Percentiles rank a stretch among this genome's conserved stretches.
These are phyloP conservation scores for Dryobota labecula DNA, from an alignment of 2,888 invertebrate genomes.

Conservation along the genomic window DNA sequence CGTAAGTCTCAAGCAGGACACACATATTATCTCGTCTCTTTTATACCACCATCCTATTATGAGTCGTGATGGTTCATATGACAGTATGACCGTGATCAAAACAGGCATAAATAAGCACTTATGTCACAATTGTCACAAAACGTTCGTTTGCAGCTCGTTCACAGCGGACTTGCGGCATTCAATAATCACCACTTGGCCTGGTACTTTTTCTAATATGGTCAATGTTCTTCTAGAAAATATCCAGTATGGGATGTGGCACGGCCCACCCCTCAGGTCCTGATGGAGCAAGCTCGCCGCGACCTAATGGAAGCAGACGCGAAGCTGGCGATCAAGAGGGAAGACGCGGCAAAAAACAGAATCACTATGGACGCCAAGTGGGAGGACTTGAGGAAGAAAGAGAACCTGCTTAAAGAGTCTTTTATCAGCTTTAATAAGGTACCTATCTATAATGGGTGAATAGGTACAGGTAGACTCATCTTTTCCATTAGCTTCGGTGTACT, in stretches of 20 bases:
- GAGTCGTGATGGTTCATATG: not conserved
- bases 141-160: not conserved
- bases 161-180: no score
- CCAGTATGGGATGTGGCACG: slow-evolving; percentile 92
- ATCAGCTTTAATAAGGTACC: slow-evolving; percentile 90
- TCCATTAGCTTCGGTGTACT: not conserved
- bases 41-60: not conserved
- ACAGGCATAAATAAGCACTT: not conserved
- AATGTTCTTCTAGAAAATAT: slow-evolving; percentile 84
- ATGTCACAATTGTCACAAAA: not conserved
- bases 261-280: slow-evolving; percentile 88
- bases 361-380: slow-evolving; percentile 90
- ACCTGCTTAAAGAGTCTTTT: slow-evolving; percentile 90
- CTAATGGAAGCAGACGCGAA: slow-evolving; percentile 88
- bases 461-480: not conserved
- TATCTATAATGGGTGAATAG: not conserved
- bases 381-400: slow-evolving; percentile 88
- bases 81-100: not conserved
- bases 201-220: not conserved
- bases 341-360: slow-evolving; percentile 81
- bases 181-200: not conserved
- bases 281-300: slow-evolving; percentile 89
- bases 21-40: not conserved
- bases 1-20: not conserved
- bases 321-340: slow-evolving; percentile 83